These are phyloP conservation scores for Triplophysa dalaica DNA, from an alignment of 2,113 vertebrate genomes.

Conservation along the genomic window DNA sequence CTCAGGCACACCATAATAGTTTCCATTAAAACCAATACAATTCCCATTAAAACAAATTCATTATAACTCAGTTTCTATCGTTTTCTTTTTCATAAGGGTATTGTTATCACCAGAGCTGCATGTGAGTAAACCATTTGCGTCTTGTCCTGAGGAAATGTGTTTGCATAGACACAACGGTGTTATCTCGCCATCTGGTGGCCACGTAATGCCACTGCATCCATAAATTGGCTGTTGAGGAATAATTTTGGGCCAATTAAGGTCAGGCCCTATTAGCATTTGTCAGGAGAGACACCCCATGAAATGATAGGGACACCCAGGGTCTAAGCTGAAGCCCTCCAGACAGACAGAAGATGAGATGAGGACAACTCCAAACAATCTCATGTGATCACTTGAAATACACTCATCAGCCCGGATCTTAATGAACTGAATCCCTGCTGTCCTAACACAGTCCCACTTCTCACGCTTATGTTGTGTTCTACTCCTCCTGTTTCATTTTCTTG, in stretches of 20 bases:
- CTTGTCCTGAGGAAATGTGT: background rate
- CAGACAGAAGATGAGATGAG: background rate
- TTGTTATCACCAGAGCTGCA: background rate
- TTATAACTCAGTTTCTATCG: no score
- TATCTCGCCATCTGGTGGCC: constrained; percentile 39
- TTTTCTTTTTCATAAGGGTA: no score
- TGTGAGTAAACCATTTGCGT: background rate
- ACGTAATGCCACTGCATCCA: background rate
- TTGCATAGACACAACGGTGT: background rate
- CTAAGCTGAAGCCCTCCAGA: background rate
- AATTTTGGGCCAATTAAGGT: constrained; percentile 1
- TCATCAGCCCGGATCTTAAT: constrained; percentile 12
- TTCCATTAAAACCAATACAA: no score
- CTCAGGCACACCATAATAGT: no score
- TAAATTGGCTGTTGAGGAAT: background rate
- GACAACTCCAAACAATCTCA: constrained; percentile 7
- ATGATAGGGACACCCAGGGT: background rate
- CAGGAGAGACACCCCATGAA: background rate
- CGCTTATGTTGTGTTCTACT: background rate
- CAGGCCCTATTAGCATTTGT: constrained; percentile 13
- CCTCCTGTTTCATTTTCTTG: background rate
- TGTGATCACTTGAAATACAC: constrained; percentile 13
- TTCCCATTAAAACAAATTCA: no score
- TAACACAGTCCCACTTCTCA: background rate
- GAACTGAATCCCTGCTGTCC: background rate